A percentile compares a stretch with the other conserved stretches of the same genome.
These are phyloP conservation scores for Leucoma salicis DNA, from an alignment of 2,888 invertebrate genomes.

Conservation along the genomic window DNA sequence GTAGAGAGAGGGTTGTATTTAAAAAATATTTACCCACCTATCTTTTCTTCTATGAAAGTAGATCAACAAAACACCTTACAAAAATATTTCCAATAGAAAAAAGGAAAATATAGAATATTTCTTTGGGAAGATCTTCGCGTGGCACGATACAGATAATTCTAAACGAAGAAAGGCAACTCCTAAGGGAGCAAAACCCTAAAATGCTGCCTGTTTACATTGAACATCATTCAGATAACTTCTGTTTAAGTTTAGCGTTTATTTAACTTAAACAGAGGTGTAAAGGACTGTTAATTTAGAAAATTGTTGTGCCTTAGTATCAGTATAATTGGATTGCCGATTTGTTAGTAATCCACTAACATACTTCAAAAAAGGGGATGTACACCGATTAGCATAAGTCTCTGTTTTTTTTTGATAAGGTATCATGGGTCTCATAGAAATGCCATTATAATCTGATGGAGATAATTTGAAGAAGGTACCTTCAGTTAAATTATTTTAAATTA, in stretches of 20 bases:
- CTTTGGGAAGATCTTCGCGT: slow-evolving; percentile 28
- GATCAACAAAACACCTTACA: no score
- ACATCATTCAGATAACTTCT: slow-evolving; percentile 29
- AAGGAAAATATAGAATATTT: slow-evolving; percentile 31
- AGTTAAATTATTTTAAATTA: no score
- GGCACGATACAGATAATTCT: slow-evolving; percentile 44
- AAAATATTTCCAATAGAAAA: slow-evolving; percentile 23
- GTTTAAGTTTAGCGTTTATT: slow-evolving; percentile 28
- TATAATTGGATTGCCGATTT: background rate
- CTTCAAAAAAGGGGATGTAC: background rate
- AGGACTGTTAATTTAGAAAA: slow-evolving; percentile 10
- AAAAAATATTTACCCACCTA: no score
- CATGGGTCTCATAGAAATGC: no score
- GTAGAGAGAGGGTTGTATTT: no score
- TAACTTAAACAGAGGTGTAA: slow-evolving; percentile 17
- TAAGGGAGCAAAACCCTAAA: slow-evolving; percentile 30
- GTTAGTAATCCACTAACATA: background rate
- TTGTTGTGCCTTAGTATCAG: background rate
- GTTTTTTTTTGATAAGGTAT: no score
- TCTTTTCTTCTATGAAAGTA: no score
- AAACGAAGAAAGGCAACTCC: slow-evolving; percentile 40
- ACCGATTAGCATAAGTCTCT: no score
- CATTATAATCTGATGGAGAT: no score
- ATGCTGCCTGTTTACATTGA: slow-evolving; percentile 33
- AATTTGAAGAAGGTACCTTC: no score